These are phyloP conservation scores for Maconellicoccus hirsutus DNA, from an alignment of 1,140 invertebrate species.

Conservation along the genomic window DNA sequence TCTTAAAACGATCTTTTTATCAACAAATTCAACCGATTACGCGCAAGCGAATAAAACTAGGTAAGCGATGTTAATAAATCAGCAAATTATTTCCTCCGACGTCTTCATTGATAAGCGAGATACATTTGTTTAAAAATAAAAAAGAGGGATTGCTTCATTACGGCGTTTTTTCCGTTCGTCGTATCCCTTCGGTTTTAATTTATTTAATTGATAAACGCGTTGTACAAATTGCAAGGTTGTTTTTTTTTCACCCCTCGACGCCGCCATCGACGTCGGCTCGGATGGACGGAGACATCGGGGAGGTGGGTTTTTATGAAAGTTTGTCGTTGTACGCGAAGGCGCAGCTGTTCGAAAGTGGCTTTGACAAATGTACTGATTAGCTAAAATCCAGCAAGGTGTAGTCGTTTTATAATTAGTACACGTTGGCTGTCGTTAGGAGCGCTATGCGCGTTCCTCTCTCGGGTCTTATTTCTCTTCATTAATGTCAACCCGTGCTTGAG, in stretches of 20 bases:
- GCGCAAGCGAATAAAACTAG: too few relatives aligned
- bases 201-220: slow-evolving; percentile 19
- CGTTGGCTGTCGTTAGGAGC: slow-evolving; percentile 15
- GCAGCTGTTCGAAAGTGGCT: slow-evolving; percentile 20
- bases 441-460: slow-evolving; percentile 10
- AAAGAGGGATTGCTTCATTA: slow-evolving; percentile 1
- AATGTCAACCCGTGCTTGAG: slow-evolving; percentile 20
- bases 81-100: too few relatives aligned
- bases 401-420: slow-evolving; percentile 18
- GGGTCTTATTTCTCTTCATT: slow-evolving; percentile 22
- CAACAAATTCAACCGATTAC: too few relatives aligned
- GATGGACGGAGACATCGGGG: neutral
- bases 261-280: neutral
- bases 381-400: slow-evolving; percentile 21
- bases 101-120: too few relatives aligned
- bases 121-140: too few relatives aligned
- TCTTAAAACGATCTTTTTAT: too few relatives aligned
- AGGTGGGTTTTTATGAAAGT: neutral
- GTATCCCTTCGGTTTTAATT: neutral
- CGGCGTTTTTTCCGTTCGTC: neutral
- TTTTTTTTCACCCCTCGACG: neutral
- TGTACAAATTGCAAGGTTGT: slow-evolving; percentile 12
- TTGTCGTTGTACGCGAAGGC: slow-evolving; percentile 5
- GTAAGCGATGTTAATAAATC: too few relatives aligned
- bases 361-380: slow-evolving; percentile 22